Evolutionary conservation across 2,113 vertebrate species (phyloP).

Genomic region (Clupea harengus): DNA sequence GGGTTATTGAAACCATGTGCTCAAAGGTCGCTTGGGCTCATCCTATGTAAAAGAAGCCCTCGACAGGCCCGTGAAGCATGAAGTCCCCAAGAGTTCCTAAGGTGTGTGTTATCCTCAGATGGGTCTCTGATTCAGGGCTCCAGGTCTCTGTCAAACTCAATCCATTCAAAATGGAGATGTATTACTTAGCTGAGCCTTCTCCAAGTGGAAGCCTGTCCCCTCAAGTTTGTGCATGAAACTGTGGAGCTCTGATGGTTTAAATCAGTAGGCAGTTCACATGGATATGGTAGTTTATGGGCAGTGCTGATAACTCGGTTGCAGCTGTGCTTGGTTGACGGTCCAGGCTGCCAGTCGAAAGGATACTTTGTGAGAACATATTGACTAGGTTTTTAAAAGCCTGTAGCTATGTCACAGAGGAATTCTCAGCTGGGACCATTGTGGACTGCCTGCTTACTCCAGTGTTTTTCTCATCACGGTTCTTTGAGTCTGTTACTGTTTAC

Average conservation of each 20-base stretch:
- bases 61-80: not conserved
- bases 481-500: not conserved
- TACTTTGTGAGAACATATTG: not conserved
- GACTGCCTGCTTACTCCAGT: not conserved
- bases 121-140: conserved; percentile 37
- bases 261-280: conserved; percentile 29
- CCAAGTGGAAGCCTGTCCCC: conserved; percentile 43
- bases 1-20: conserved; percentile 51
- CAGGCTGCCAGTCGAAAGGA: not conserved
- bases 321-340: conserved; percentile 1
- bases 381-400: conserved; percentile 8
- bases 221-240: conserved; percentile 32
- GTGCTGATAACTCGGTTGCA: conserved; percentile 5
- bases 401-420: conserved; percentile 2
- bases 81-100: conserved; percentile 36
- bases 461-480: not conserved
- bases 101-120: conserved; percentile 45
- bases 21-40: conserved; percentile 30
- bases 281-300: not conserved
- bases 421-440: not conserved
- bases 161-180: conserved; percentile 35
- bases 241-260: conserved; percentile 22
- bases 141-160: conserved; percentile 46
- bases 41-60: conserved; percentile 43
- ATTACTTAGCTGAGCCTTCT: conserved; percentile 38